phyloP scores from a whole-genome alignment of 2,888 invertebrate species.

The Caenorhabditis plicata region DNA sequence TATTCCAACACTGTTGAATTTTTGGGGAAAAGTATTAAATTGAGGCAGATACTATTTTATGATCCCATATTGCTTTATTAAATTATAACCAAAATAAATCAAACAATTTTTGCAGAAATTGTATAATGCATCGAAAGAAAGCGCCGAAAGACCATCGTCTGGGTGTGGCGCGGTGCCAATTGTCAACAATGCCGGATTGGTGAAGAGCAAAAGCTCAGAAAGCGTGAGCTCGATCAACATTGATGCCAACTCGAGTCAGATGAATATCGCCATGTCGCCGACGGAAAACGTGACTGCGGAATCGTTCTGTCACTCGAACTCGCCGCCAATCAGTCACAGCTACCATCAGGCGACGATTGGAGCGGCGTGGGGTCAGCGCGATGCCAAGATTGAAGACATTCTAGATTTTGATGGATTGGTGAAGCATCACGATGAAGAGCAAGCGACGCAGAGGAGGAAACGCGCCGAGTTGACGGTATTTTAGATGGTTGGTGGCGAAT shows the following conservation, averaged over 20 bases:
- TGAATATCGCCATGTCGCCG: background rate
- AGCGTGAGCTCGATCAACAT: conserved; percentile 34
- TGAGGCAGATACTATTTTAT: no score
- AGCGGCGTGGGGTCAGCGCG: background rate
- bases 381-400: background rate
- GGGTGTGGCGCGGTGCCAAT: conserved; percentile 9
- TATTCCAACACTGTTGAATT: no score
- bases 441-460: conserved; percentile 23
- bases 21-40: no score
- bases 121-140: background rate
- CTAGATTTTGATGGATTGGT: conserved; percentile 41
- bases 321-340: background rate
- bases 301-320: background rate
- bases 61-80: no score
- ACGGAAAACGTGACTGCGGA: background rate
- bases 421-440: conserved; percentile 30
- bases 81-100: no score
- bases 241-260: background rate
- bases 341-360: conserved; percentile 5
- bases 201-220: conserved; percentile 40
- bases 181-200: background rate
- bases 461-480: background rate
- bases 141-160: conserved; percentile 11
- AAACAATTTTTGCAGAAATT: conserved; percentile 2
- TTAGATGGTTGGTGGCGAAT: background rate